phyloP scores from a whole-genome alignment of 35 echinoderm and acorn worm species.

The Strongylocentrotus purpuratus region DNA sequence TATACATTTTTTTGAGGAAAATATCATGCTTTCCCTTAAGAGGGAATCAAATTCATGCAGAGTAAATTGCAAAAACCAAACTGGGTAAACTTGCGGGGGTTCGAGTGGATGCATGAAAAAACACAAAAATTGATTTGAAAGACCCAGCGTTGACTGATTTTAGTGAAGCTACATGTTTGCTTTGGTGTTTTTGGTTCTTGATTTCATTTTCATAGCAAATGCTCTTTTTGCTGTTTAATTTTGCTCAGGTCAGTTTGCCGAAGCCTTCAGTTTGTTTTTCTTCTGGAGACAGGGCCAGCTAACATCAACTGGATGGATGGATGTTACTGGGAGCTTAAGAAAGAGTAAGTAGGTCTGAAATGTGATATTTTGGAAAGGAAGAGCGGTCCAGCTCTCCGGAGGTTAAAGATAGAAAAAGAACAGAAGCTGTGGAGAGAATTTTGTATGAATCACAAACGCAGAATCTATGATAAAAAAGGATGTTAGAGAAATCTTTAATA shows the following conservation, averaged over 20 bases:
- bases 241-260: background rate
- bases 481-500: background rate
- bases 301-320: background rate
- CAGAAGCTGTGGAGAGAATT: background rate
- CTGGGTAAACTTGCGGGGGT: background rate
- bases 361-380: background rate
- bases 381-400: no score
- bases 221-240: background rate
- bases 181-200: background rate
- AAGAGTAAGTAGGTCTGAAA: background rate
- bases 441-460: background rate
- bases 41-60: background rate
- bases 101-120: conserved; percentile 8
- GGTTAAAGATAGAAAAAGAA: background rate
- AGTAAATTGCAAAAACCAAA: background rate
- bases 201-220: background rate
- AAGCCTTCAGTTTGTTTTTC: background rate
- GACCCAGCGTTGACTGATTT: conserved; percentile 20
- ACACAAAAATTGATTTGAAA: conserved; percentile 46
- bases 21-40: background rate
- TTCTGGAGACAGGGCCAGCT: background rate
- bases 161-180: background rate
- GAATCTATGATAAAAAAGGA: background rate
- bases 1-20: background rate
- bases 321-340: background rate